Base-by-base conservation (phyloP, 2,888 invertebrate genomes). In the Periphyllus acericola region DNA sequence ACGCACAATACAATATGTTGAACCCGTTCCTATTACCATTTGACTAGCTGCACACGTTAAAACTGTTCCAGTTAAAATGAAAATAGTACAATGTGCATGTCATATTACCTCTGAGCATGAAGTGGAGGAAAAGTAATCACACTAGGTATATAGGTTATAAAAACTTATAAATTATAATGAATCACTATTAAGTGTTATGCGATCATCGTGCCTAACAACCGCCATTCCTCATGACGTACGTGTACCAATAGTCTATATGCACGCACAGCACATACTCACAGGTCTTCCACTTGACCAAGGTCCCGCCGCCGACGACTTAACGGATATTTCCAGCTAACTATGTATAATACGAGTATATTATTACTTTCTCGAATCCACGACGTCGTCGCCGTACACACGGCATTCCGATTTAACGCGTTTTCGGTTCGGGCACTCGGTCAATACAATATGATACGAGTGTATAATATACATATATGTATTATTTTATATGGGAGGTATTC, bases 401-500 rank as follows among this genome's bases (percentile, higher is more conserved):
- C 72, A 72, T 72, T 72, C 72, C 34, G 34, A 72, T 72, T 34
- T 72, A 68, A 68, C 68, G n/a, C 68, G n/a, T 9, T 68, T 68
- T n/a, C 8, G n/a, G 68, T 9, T 29, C 29, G n/a, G 9, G 66
- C n/a, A 21, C 66, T 66, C n/a, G 3, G 55, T 55, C 6, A 3
- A 55, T 21, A 55, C 19, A 55, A 55, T 21, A 21, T 21, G 19
- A 5, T 5, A 36, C 36, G 46, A 46, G 46, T 46, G 11, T 46
- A 46, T 1, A 14, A 14, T 46, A 46, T 14, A 46, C 14, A 14
- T 8, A 46, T 46, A 46, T 14, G 1, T n/a, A n/a, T n/a, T n/a
- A n/a, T n/a, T n/a, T n/a, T 46, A 9, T 40, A 40, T 40, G 9
- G 40, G 8, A 40, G 40, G 40, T 40, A 8, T 9, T 40, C 3